A percentile compares a stretch with the other conserved stretches of the same genome.
phyloP scores from a whole-genome alignment of 1,140 invertebrate species.

The Pseudomyrmex dendroicus region DNA sequence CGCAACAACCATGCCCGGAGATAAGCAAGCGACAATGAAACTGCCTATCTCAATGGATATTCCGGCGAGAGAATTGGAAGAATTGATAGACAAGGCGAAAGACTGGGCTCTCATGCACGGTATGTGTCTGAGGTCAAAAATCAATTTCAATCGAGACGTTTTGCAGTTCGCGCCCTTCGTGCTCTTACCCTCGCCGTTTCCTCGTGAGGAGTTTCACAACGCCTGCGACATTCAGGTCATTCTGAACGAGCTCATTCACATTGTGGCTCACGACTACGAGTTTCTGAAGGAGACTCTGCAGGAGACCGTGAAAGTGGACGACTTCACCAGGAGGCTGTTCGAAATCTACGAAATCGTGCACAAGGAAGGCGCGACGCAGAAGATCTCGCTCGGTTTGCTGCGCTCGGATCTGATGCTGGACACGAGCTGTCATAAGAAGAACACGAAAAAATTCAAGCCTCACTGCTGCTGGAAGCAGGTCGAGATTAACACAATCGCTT shows the following conservation, averaged over 20 bases:
- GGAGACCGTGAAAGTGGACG: constrained; percentile 91
- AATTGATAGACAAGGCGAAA: constrained; percentile 90
- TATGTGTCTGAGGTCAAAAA: constrained; percentile 90
- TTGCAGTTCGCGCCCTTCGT: constrained; percentile 92
- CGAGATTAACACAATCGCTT: constrained; percentile 91
- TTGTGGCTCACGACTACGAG: constrained; percentile 92
- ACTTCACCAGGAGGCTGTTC: constrained; percentile 93
- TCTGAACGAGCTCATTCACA: constrained; percentile 94
- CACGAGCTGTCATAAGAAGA: constrained; percentile 82
- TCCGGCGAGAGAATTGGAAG: constrained; percentile 86
- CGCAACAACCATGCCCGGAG: not conserved
- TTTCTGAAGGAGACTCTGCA: constrained; percentile 91
- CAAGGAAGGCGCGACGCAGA: constrained; percentile 90
- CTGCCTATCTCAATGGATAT: constrained; percentile 84
- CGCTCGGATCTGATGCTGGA: constrained; percentile 91
- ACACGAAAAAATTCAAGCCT: constrained; percentile 77
- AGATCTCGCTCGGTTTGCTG: constrained; percentile 87
- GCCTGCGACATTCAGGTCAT: constrained; percentile 90
- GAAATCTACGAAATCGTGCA: constrained; percentile 92
- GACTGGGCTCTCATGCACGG: constrained; percentile 94
- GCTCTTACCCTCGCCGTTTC: constrained; percentile 93
- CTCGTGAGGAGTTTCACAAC: constrained; percentile 90
- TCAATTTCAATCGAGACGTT: constrained; percentile 88
- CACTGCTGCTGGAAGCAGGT: constrained; percentile 93
- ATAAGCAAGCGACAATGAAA: constrained; percentile 45